phyloP scores from a whole-genome alignment of 2,888 invertebrate species.

The Prenolepis imparis region DNA sequence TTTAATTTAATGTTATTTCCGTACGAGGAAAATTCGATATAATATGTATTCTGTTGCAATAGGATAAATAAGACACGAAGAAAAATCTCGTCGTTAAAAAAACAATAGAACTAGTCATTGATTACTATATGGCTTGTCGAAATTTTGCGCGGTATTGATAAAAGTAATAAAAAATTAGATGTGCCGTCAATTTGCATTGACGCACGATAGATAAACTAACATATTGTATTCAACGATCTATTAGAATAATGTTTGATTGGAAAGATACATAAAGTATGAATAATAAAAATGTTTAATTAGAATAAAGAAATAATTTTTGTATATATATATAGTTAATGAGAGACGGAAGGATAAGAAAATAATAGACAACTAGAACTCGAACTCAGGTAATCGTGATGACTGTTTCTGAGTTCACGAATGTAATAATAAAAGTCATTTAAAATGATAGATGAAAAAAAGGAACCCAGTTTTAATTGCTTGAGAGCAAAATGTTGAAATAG shows the following conservation, averaged over 20 bases:
- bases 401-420: neutral
- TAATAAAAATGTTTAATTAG: neutral
- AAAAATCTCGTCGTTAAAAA: no score
- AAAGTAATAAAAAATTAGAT: neutral
- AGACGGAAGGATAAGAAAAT: neutral
- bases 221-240: neutral
- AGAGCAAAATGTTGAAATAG: neutral
- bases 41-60: neutral
- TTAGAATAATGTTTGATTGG: neutral
- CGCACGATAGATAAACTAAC: neutral
- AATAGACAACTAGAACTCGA: neutral
- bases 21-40: neutral
- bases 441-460: neutral
- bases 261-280: neutral
- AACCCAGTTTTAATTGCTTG: neutral
- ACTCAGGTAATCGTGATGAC: neutral
- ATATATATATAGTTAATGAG: neutral
- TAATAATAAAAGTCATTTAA: neutral
- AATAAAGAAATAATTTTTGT: neutral
- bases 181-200: no score
- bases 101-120: no score
- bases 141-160: neutral
- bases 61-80: no score
- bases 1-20: neutral
- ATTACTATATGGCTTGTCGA: neutral